Base-by-base conservation (phyloP, 1,140 invertebrate genomes). In the Pogonognathellus flavescens region DNA sequence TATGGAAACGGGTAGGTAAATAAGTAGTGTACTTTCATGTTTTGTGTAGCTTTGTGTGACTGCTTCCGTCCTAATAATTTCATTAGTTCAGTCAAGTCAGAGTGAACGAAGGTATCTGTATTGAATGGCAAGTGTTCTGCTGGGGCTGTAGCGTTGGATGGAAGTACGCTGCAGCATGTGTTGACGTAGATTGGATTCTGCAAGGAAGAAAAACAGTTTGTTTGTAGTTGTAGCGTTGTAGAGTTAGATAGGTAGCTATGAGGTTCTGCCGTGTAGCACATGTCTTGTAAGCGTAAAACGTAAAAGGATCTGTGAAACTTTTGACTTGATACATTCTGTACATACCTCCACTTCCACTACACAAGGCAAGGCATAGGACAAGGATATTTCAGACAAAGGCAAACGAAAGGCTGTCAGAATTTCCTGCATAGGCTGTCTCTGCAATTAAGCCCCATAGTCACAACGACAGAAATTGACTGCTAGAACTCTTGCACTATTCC, bases 301-400 rank as follows among this genome's bases (percentile, higher is more conserved):
- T 70, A 70, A 70, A 70, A 70, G 62, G 62, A 70, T 70, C 62
- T 70, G 62, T 70, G 62, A 70, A 70, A 70, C 62, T 70, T 70
- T 16, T 31, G 62, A 60, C 22, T 70, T 70, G 22, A 70, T 70
- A 22, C 62, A 70, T 70, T 70, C 62, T 41, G 22, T 70, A 22
- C 62, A 70, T 70, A 70, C 62, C 22, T n/a, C n/a, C n/a, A n/a
- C n/a, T n/a, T n/a, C n/a, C n/a, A n/a, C n/a, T 70, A 70, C 10
- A 70, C 10, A 70, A 41, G 8, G 25, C 22, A 70, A 70, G 62
- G 14, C 53, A n/a, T n/a, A 57, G 11, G 53, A 41, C n/a, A 60
- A 60, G 59, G 59, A 60, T 20, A 60, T 60, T 60, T 60, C 59
- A 60, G 20, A 60, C 20, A 60, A 20, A 60, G 59, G 59, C 59